These are phyloP conservation scores for Martes flavigula DNA, from an alignment of 2,797 vertebrate genomes.

Conservation along the genomic window DNA sequence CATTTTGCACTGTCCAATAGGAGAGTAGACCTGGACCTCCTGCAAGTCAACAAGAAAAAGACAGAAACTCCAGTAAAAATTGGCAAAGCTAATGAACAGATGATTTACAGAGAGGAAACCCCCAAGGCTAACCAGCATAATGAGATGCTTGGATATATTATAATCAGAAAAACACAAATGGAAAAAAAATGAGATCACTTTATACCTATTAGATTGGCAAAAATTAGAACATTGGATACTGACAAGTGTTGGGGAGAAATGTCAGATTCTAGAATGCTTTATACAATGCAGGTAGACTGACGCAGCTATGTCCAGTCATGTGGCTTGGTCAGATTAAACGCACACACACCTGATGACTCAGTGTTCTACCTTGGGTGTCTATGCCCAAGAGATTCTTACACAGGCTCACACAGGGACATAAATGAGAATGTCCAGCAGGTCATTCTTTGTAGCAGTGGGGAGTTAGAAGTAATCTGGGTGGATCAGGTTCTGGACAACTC, in stretches of 20 bases:
- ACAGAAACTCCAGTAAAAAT: neutral
- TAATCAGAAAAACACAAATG: neutral
- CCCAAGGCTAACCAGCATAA: neutral
- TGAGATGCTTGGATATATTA: neutral
- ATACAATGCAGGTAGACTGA: no score
- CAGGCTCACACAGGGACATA: neutral
- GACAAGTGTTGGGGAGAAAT: neutral
- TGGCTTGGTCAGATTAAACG: neutral
- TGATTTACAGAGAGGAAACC: neutral
- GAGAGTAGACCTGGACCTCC: neutral
- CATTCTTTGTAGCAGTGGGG: neutral
- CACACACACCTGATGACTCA: neutral
- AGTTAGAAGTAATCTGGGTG: neutral
- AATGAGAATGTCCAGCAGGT: neutral
- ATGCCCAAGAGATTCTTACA: neutral
- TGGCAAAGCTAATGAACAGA: neutral
- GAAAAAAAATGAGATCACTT: neutral
- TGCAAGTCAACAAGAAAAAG: conserved; percentile 1
- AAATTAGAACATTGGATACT: neutral
- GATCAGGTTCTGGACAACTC: neutral
- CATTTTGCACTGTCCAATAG: neutral
- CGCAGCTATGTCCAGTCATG: neutral
- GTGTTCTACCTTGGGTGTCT: neutral
- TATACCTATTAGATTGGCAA: neutral
- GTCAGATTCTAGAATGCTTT: neutral